Base-by-base conservation (phyloP, 1,140 invertebrate species). In the Aplysia californica region DNA sequence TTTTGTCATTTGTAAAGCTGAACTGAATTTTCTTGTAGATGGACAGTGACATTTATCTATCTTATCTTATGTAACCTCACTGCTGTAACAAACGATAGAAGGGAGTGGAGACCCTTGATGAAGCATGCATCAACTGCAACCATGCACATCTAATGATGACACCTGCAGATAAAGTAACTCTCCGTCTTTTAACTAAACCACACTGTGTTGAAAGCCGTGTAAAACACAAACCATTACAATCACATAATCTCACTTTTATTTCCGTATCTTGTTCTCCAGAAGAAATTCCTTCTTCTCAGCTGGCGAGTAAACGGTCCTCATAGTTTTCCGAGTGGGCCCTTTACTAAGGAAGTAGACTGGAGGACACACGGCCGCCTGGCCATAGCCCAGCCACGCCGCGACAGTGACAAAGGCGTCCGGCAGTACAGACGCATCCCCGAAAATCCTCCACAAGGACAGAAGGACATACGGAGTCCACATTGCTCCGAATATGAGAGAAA, bases 381-480 rank as follows among this genome's bases (percentile, higher is more conserved):
- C 75, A 75, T 85, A 85, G 2, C 80, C 82, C 33, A 85, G 56
- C 82, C 84, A 85, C 0, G 86, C 81, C 23, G 83, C 70, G 1
- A 80, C 69, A 31, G 82, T 80, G 10, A 86, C 72, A 36, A 83
- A 80, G 10, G 33, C 35, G 20, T 70, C n/a, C 15, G 81, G 67
- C 21, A 85, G 35, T 6, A 44, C 31, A 21, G 61, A 33, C 3
- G 50, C 36, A 23, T 78, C 72, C 56, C 71, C 74, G 74, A 86
- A 86, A 26, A 83, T 82, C 33, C 81, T 73, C 61, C 82, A 79
- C 69, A 83, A 84, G 3, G 82, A 79, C 73, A 86, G 79, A 20
- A 86, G 65, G 15, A 83, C 36, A 59, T 87, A 86, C n/a, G 82
- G 82, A 21, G 77, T 55, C 86, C 86, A 87, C 10, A 82, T 36